A percentile compares a stretch with the other conserved stretches of the same genome.
phyloP scores from a whole-genome alignment of 2,888 invertebrate genomes.

The Phortica okadai region DNA sequence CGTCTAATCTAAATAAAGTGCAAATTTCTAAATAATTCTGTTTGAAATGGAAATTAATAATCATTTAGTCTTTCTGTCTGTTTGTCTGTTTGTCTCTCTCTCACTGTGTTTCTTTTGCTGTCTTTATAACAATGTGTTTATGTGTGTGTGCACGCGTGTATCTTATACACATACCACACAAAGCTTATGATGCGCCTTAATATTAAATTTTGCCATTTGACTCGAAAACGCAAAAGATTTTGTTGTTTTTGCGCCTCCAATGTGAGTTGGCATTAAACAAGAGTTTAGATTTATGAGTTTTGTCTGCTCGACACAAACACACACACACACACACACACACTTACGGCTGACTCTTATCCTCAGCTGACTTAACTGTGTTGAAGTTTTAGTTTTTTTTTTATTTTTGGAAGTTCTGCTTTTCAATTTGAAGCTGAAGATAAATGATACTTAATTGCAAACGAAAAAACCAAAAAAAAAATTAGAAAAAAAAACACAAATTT shows the following conservation, averaged over 20 bases:
- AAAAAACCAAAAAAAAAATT: slow-evolving; percentile 20
- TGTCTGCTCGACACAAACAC: background rate
- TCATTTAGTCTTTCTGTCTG: background rate
- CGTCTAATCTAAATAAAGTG: slow-evolving; percentile 19
- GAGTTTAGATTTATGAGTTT: background rate
- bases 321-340: background rate
- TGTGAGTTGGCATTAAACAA: background rate
- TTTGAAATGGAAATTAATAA: slow-evolving; percentile 19
- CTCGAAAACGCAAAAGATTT: background rate
- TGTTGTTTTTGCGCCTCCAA: background rate
- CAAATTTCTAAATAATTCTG: slow-evolving; percentile 17
- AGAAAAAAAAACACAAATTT: background rate
- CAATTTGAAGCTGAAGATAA: slow-evolving; percentile 56
- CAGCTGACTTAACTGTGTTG: background rate
- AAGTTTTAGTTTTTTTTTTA: background rate
- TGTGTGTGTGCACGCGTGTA: too few species aligned
- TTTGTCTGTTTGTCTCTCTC: background rate
- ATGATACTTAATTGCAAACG: slow-evolving; percentile 60
- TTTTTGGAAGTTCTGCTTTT: background rate
- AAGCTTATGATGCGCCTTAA: background rate
- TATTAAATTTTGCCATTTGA: background rate
- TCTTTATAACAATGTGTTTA: too few species aligned
- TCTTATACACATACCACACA: too few species aligned
- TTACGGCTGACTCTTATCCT: background rate
- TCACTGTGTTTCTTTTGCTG: too few species aligned